phyloP scores from a whole-genome alignment of 2,888 invertebrate genomes.

The Oxytorus armatus region DNA sequence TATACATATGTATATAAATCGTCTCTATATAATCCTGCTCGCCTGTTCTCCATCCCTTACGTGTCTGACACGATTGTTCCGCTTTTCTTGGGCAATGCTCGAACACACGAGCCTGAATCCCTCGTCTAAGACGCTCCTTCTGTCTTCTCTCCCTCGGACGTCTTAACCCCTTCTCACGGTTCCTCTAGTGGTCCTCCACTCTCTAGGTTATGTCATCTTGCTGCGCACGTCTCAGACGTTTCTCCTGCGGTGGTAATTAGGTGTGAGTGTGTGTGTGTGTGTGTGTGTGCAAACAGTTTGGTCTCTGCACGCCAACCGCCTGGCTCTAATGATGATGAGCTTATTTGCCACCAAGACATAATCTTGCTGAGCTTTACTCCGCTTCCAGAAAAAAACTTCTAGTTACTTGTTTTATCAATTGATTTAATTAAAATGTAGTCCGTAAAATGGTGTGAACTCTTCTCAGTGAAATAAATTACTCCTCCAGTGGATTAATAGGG shows the following conservation, averaged over 20 bases:
- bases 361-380: neutral
- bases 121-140: neutral
- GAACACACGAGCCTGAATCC: slow-evolving; percentile 11
- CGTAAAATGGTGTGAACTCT: too few relatives aligned
- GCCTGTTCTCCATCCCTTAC: neutral
- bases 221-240: slow-evolving; percentile 74
- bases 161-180: slow-evolving; percentile 44
- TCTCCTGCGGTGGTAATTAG: slow-evolving; percentile 75
- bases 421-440: neutral
- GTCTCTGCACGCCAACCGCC: slow-evolving; percentile 39
- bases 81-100: slow-evolving; percentile 14
- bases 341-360: slow-evolving; percentile 75
- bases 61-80: neutral
- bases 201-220: slow-evolving; percentile 74
- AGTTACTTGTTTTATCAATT: neutral
- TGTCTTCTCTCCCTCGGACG: neutral
- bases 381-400: neutral
- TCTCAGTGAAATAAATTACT: too few relatives aligned
- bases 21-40: neutral
- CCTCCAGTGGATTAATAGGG: too few relatives aligned
- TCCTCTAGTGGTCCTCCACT: slow-evolving; percentile 24
- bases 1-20: neutral
- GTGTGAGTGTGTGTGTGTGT: slow-evolving; percentile 64
- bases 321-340: slow-evolving; percentile 79
- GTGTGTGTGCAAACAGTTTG: slow-evolving; percentile 28